Conservation (phyloP, 2,113 vertebrate species). For the Poecilia latipinna region DNA sequence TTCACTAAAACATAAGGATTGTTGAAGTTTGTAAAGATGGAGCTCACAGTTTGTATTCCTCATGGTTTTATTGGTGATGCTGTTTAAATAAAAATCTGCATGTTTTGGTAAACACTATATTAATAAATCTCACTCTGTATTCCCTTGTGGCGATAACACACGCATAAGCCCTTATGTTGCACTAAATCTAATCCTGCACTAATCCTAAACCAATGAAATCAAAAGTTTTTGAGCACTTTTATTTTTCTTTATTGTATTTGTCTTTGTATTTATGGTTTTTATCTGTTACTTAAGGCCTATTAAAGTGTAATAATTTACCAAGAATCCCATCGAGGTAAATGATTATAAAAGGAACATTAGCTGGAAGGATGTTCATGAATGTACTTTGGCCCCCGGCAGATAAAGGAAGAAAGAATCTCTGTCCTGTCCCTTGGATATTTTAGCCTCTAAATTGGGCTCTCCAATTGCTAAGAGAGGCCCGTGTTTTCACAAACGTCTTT, state of each 20-base stretch:
- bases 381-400: constrained; percentile 7
- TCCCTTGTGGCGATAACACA: not conserved
- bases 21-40: not conserved
- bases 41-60: not conserved
- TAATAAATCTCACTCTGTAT: not conserved
- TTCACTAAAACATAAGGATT: not conserved
- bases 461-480: constrained; percentile 46
- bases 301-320: constrained; percentile 14
- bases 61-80: not conserved
- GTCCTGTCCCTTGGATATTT: constrained; percentile 33
- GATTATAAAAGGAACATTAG: not conserved
- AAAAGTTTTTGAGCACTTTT: too few species aligned
- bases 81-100: not conserved
- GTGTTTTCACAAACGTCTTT: constrained; percentile 38
- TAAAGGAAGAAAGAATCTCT: constrained; percentile 61
- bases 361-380: constrained; percentile 3
- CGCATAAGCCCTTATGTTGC: not conserved
- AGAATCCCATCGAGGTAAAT: not conserved
- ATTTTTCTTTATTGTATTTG: not conserved
- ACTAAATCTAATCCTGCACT: too few species aligned
- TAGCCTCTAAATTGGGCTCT: constrained; percentile 50
- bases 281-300: not conserved
- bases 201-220: not conserved
- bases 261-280: not conserved
- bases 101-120: not conserved